Percentiles rank a stretch among this genome's conserved stretches.
Evolutionary conservation across 2,888 invertebrate genomes (phyloP).

Genomic region (Caenorhabditis uteleia): DNA sequence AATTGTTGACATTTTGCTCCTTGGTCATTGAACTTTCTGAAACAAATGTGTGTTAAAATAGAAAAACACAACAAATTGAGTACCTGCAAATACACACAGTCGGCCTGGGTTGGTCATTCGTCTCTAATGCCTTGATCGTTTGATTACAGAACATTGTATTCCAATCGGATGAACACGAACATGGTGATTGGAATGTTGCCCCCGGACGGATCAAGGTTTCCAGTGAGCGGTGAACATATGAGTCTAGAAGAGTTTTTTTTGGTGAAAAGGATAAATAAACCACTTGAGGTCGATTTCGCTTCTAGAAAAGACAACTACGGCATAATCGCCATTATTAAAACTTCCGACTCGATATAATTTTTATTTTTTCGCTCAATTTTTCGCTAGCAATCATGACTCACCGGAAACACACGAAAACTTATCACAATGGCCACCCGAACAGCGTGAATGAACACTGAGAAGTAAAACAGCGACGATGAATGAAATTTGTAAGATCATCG

Average conservation of each 20-base stretch:
- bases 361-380: no score
- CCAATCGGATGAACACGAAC: conserved; percentile 47
- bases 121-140: conserved; percentile 17
- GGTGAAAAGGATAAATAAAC: no score
- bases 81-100: conserved; percentile 51
- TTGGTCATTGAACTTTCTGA: conserved; percentile 48
- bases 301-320: no score
- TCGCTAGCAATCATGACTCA: conserved; percentile 3
- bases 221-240: conserved; percentile 22
- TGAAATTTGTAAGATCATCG: conserved; percentile 2
- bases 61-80: neutral
- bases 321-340: no score
- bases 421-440: conserved; percentile 21
- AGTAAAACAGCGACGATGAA: neutral
- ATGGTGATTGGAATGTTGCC: conserved; percentile 40
- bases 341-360: no score
- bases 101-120: conserved; percentile 20
- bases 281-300: no score
- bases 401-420: conserved; percentile 34
- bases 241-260: no score
- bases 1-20: conserved; percentile 55
- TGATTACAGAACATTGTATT: conserved; percentile 46
- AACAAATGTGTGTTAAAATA: conserved; percentile 17
- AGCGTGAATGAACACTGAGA: conserved; percentile 10
- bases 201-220: conserved; percentile 34